Evolutionary conservation across 2,888 invertebrate species (phyloP), one percentile per base, ranked within the genome.

Genomic region (Teleogryllus oceanicus): DNA sequence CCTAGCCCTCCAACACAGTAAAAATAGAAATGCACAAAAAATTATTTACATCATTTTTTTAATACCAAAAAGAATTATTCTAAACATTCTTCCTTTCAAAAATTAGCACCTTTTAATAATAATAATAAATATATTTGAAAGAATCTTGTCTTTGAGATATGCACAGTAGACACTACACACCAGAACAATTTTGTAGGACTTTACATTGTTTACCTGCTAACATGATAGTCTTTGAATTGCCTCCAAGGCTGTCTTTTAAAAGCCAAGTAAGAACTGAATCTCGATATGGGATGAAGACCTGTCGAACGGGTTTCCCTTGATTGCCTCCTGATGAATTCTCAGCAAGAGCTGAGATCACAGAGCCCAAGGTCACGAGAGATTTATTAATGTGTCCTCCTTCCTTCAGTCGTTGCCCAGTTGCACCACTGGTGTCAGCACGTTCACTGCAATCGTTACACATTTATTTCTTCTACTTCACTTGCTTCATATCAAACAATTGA

Each of bases 361-460:
- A 94, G 82, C 96, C 96, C 79, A 96, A 89, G 24, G 96, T 96
- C 49, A 96, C 96, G 80, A 96, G 88, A 1, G 96, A 96, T 88
- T 96, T 96, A 87, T 96, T 96, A 85, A 96, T 96, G 87, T 96
- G 95, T 37, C 94, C 95, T 80, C 96, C 96, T 87, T 96, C 96
- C 87, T 95, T 96, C 83, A 97, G 88, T 37, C 97, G 90, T 87
- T 96, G 94, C 0, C 97, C 97, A 12, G 96, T 96, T 21, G 97
- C 96, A 75, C 96, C 96, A 0, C 96, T 94, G 18, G 95, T 92
- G 88, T 95, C 94, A 0, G 96, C 96, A 76, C 96, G 90, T 87
- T 96, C 96, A 85, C 96, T 96, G 84, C 1, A 84, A 84, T 80
- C 49, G 77, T 80, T 78, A 18, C 76, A 37, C 13, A 50, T 50